Percentiles rank a stretch among this genome's conserved stretches.
These are phyloP conservation scores for Microplitis manilae DNA, from an alignment of 2,888 invertebrate genomes.

Conservation along the genomic window DNA sequence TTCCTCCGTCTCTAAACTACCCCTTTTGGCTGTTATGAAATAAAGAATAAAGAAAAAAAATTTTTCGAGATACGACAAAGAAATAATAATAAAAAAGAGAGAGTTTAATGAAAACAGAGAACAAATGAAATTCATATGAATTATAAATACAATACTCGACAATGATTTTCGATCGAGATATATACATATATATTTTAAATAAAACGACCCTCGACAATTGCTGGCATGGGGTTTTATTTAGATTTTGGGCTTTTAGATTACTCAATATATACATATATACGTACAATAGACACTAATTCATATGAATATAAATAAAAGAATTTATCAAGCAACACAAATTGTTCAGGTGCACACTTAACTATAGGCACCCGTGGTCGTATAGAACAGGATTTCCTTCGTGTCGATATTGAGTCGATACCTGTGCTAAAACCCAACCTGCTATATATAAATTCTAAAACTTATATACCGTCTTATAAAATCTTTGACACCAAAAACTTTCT, in stretches of 20 bases:
- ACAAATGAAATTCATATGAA: conserved; percentile 11
- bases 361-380: conserved; percentile 23
- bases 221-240: not conserved
- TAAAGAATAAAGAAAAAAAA: conserved; percentile 21
- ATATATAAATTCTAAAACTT: not conserved
- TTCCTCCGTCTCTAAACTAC: conserved; percentile 48
- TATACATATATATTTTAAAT: not conserved
- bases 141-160: not conserved
- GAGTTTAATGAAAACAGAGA: conserved; percentile 39
- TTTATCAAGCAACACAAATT: not conserved
- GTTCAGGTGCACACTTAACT: conserved; percentile 17
- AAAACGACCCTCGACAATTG: not conserved
- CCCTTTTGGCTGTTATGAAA: conserved; percentile 9
- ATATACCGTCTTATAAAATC: not conserved
- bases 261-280: not conserved
- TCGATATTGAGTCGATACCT: conserved; percentile 33
- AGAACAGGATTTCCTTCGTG: conserved; percentile 45
- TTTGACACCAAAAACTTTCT: not conserved
- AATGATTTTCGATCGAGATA: not conserved
- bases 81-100: conserved; percentile 15
- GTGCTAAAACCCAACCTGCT: conserved; percentile 9
- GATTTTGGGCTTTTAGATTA: not conserved
- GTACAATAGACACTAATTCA: too few species aligned
- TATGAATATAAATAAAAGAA: not conserved
- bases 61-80: not conserved